phyloP scores from a whole-genome alignment of 2,888 invertebrate species.

The Heliconius erato region DNA sequence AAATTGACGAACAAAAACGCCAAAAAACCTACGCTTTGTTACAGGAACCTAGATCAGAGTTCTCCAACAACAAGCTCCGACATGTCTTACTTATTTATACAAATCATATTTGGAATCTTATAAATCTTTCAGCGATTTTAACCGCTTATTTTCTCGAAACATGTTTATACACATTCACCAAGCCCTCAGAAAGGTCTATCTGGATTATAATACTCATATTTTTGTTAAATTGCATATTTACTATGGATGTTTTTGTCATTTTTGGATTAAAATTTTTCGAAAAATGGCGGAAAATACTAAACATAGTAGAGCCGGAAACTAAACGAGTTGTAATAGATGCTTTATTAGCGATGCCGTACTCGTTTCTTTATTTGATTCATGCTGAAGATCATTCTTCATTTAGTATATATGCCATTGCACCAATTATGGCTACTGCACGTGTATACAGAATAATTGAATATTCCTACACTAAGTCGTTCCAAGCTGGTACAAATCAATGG shows the following conservation, averaged over 20 bases:
- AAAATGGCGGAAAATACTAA: conserved; percentile 79
- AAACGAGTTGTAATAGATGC: conserved; percentile 69
- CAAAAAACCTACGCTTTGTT: conserved; percentile 75
- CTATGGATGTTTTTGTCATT: conserved; percentile 70
- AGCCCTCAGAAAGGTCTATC: conserved; percentile 61
- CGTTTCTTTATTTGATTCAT: conserved; percentile 69
- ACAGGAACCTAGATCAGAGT: conserved; percentile 74
- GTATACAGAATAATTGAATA: conserved; percentile 77
- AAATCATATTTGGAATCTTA: conserved; percentile 73
- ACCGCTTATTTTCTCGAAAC: conserved; percentile 74
- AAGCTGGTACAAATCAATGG: conserved; percentile 82
- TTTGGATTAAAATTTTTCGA: conserved; percentile 76
- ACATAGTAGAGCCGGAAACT: conserved; percentile 77
- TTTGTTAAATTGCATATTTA: conserved; percentile 70
- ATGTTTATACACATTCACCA: conserved; percentile 73
- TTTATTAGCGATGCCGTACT: conserved; percentile 72
- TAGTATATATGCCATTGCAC: conserved; percentile 72
- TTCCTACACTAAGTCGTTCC: conserved; percentile 75
- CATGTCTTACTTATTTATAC: conserved; percentile 73
- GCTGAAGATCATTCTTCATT: conserved; percentile 54
- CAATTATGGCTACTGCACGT: conserved; percentile 73
- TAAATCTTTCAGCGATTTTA: conserved; percentile 70
- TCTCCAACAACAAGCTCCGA: conserved; percentile 70
- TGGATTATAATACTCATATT: conserved; percentile 67
- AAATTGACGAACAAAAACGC: conserved; percentile 62